Evolutionary conservation across 2,888 invertebrate species (phyloP).

Genomic region (Odontomyia ornata): DNA sequence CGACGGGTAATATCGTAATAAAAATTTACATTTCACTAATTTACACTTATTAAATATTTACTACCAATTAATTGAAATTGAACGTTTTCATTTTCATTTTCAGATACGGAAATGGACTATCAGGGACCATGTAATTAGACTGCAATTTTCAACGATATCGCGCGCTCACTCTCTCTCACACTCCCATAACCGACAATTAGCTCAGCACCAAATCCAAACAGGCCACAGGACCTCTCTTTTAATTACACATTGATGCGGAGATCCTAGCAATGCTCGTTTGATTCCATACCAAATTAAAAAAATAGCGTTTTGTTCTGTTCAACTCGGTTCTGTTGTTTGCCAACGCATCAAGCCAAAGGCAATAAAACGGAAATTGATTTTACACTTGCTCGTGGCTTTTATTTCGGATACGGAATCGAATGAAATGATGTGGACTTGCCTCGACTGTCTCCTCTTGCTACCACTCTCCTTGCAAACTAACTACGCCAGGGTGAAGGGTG

Average conservation of each 20-base stretch:
- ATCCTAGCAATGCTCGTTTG: slow-evolving; percentile 40
- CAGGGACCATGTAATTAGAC: slow-evolving; percentile 46
- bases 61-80: slow-evolving; percentile 18
- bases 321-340: slow-evolving; percentile 14
- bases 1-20: too few relatives aligned
- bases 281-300: slow-evolving; percentile 35
- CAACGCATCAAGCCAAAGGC: slow-evolving; percentile 39
- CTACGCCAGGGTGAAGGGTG: neutral
- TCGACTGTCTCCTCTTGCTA: neutral
- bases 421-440: neutral
- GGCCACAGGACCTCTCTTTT: slow-evolving; percentile 37
- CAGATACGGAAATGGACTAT: slow-evolving; percentile 47
- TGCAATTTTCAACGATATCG: slow-evolving; percentile 22
- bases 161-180: too few relatives aligned
- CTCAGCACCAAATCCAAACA: slow-evolving; percentile 44
- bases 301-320: slow-evolving; percentile 7
- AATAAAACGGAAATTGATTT: slow-evolving; percentile 48
- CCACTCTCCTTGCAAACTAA: neutral
- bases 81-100: slow-evolving; percentile 33
- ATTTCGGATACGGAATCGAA: slow-evolving; percentile 21
- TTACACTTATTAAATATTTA: slow-evolving; percentile 18
- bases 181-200: slow-evolving; percentile 34
- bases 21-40: neutral
- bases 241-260: slow-evolving; percentile 25
- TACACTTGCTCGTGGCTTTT: slow-evolving; percentile 45